Evolutionary conservation across 2,888 invertebrate species (phyloP), one percentile per base, ranked within the genome.

Genomic region (Rhaphigaster nebulosa): DNA sequence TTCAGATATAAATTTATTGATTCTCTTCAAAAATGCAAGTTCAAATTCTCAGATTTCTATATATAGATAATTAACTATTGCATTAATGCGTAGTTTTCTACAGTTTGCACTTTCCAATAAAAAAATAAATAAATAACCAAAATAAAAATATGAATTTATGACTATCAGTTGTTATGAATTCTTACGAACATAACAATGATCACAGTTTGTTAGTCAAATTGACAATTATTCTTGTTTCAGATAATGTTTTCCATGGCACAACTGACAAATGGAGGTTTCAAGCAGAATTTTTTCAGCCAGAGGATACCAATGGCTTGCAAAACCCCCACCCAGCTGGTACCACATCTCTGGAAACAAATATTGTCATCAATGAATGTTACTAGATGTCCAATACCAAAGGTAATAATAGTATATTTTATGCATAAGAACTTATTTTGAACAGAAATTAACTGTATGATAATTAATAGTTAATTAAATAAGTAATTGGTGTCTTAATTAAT

Each of bases 261-360:
- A 45, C 13, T 50, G 45, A 84, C 41, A 12, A 84, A 41, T 12
- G 84, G 84, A 4, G 84, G 84, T 5, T 84, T 45, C 45, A 84
- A 84, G 18, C 41, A 84, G 45, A 84, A 84, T 23, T 84, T 84
- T n/a, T 84, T 84, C n/a, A 84, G 45, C 45, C 13, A 45, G 15
- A 84, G 15, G 10, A 50, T 84, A n/a, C 1, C 23, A 41, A 84
- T 34, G 45, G 45, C 45, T 18, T 84, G 84, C 18, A 15, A 45
- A 0, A 50, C 26, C 8, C 45, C 84, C 1, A 45, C 18, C 6
- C 41, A 84, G 26, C 0, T 84, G 12, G 84, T 50, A 8, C 84
- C 84, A 41, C n/a, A 41, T 84, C 84, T 84, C 3, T 84, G 41
- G 41, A 84, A 84, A n/a, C 45, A 84, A 45, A 84, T 50, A 26